Percentiles rank a stretch among this genome's conserved stretches.
Evolutionary conservation across 2,113 vertebrate species (phyloP).

Genomic region (Haemorhous mexicanus): DNA sequence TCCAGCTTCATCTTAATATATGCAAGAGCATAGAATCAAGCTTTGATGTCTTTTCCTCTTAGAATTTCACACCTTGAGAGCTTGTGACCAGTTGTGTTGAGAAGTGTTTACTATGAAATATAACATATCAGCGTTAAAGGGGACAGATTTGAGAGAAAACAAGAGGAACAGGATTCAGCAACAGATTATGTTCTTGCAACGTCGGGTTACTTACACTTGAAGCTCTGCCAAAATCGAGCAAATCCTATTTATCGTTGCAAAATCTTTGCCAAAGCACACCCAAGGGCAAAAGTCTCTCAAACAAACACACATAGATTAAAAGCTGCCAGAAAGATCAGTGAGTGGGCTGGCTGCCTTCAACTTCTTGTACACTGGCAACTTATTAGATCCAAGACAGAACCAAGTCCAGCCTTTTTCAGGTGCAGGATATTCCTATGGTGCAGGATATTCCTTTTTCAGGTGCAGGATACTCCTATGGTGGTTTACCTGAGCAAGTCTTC

Average conservation of each 20-base stretch:
- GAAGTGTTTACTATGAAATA: constrained; percentile 16
- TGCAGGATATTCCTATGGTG: not conserved
- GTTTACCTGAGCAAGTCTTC: not conserved
- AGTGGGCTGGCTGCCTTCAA: not conserved
- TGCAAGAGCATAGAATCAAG: not conserved
- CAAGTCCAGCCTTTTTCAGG: not conserved
- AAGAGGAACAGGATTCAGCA: constrained; percentile 9
- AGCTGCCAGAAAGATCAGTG: constrained; percentile 8
- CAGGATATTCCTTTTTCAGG: not conserved
- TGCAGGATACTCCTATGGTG: not conserved
- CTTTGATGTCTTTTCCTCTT: not conserved
- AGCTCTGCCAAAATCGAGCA: constrained; percentile 35
- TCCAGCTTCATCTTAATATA: not conserved
- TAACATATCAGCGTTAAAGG: not conserved
- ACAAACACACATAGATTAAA: not conserved
- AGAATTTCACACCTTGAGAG: constrained; percentile 27
- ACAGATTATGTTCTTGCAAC: not conserved
- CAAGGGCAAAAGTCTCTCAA: constrained; percentile 36
- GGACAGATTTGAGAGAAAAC: constrained; percentile 1
- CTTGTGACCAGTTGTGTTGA: not conserved
- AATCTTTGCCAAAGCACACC: constrained; percentile 50
- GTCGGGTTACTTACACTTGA: not conserved
- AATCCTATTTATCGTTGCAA: constrained; percentile 27
- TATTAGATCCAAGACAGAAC: not conserved
- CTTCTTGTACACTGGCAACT: not conserved